Evolutionary conservation across 2,113 vertebrate species (phyloP), one percentile per base, ranked within the genome.

Genomic region (Ceyx margarethae): DNA sequence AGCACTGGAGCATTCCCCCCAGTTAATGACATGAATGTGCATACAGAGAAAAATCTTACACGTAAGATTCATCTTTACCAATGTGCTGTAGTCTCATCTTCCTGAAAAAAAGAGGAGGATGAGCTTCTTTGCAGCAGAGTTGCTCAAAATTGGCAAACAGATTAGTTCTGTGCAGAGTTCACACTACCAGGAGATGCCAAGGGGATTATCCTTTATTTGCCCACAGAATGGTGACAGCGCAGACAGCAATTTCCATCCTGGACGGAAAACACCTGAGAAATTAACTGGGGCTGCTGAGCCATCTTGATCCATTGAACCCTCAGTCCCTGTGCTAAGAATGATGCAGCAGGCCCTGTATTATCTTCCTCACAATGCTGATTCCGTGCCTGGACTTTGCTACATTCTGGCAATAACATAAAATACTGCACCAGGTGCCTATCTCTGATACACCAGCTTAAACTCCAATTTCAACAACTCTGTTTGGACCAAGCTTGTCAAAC

Each of bases 291-390:
- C 35, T 29, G 67, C 87, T 80, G 4, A 65, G 29, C 25, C 22
- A n/a, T n/a, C 61, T 76, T 23, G 2, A 43, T 35, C 58, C 50
- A 57, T 23, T 31, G 74, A 69, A 15, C 16, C 26, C 73, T 67
- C 45, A 67, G 80, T 29, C 25, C 42, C 57, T 5, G 4, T 6
- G 62, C 69, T 26, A 64, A 79, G 81, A 85, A 75, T 31, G 87
- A 73, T 8, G 85, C 87, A 73, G 89, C 86, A 76, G 66, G 29
- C 90, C 67, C 51, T 40, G 76, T 67, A 87, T 94, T 86, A 76
- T 46, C 78, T 90, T 75, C 45, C 77, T 79, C 67, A 71, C 75
- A 80, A 23, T 13, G 60, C 73, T 73, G 67, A 82, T 45, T 37
- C 72, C 57, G 46, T 75, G 78, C 89, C 92, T 77, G 21, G 51